Evolutionary conservation across 2,797 vertebrate genomes (phyloP).

Genomic region (Orestias chungarensis): DNA sequence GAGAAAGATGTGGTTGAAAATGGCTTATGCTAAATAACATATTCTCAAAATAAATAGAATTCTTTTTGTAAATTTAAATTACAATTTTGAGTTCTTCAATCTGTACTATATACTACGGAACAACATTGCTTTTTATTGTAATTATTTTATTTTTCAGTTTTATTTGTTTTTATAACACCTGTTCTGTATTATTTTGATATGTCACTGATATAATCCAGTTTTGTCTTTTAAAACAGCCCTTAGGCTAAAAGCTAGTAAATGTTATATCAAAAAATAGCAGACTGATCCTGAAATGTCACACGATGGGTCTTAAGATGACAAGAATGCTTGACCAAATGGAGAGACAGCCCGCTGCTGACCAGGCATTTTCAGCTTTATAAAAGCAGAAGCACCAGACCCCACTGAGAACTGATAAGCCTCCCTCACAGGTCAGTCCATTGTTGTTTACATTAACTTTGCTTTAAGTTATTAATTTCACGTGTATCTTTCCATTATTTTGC

Average conservation of each 20-base stretch:
- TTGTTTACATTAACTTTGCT: conserved; percentile 17
- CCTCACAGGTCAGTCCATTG: conserved; percentile 61
- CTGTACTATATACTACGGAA: too few relatives aligned
- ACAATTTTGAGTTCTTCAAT: neutral
- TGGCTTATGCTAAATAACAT: conserved; percentile 6
- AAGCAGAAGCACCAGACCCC: conserved; percentile 52
- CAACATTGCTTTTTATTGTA: conserved; percentile 11
- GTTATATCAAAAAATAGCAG: conserved; percentile 28
- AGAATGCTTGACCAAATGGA: conserved; percentile 75
- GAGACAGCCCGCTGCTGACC: conserved; percentile 55
- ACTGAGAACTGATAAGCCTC: conserved; percentile 57
- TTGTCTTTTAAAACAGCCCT: conserved; percentile 1
- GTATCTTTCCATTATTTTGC: neutral
- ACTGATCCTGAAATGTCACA: conserved; percentile 26
- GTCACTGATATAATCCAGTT: neutral
- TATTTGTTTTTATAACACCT: neutral
- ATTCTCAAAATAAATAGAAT: neutral
- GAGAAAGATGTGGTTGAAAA: conserved; percentile 12
- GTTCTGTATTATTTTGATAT: neutral
- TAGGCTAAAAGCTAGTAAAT: conserved; percentile 6
- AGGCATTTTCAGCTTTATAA: conserved; percentile 58
- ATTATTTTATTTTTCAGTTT: neutral
- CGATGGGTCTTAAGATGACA: conserved; percentile 54
- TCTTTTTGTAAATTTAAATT: neutral
- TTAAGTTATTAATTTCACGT: neutral